These are phyloP conservation scores for Siphamia tubifer DNA, from an alignment of 2,113 vertebrate species.

Conservation along the genomic window DNA sequence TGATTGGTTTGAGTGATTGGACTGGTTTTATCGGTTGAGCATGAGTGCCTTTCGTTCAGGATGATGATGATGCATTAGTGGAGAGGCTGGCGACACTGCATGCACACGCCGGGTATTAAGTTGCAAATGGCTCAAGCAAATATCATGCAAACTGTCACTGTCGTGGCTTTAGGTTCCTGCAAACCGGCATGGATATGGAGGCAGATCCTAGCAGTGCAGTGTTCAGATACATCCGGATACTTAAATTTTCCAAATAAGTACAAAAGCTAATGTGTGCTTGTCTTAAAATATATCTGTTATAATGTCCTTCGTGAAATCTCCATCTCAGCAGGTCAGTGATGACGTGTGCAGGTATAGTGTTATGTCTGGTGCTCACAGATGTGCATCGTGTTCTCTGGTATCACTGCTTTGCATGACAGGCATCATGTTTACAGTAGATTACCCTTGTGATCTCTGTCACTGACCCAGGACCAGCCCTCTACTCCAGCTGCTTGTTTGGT, in stretches of 20 bases:
- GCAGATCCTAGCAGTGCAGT: neutral
- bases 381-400: conserved; percentile 41
- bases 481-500: conserved; percentile 51
- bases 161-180: conserved; percentile 17
- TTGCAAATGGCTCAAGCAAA: conserved; percentile 62
- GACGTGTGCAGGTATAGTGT: neutral
- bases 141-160: conserved; percentile 58
- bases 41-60: neutral
- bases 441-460: conserved; percentile 40
- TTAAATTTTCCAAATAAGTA: neutral
- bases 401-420: conserved; percentile 73
- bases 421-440: conserved; percentile 65
- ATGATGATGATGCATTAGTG: neutral
- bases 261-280: neutral
- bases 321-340: neutral
- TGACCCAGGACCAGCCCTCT: conserved; percentile 15
- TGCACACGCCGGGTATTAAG: conserved; percentile 35
- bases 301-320: neutral
- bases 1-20: neutral
- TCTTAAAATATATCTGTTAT: neutral
- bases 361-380: conserved; percentile 29
- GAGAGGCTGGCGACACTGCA: neutral
- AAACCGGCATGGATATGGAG: neutral
- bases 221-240: neutral
- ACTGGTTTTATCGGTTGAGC: conserved; percentile 2